Base-by-base conservation (phyloP, 2,888 invertebrate genomes). In the Linnaemya tessellans region DNA sequence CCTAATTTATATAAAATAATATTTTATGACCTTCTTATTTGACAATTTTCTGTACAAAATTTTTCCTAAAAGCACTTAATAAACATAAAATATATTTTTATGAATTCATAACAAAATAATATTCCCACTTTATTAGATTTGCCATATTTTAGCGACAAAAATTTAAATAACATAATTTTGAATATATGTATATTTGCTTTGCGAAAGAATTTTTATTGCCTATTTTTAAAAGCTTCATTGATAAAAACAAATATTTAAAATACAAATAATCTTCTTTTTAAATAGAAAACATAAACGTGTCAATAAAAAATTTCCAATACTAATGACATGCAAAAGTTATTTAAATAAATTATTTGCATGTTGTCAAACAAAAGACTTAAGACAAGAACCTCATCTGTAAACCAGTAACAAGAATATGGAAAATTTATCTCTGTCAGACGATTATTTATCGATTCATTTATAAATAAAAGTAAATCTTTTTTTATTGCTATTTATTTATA, bases 241-340 rank as follows among this genome's bases (percentile, higher is more conserved):
- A 41, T 41, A 18, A 49, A 18, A 49, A n/a, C 5, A 18, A 49
- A 18, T 1, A 20, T 18, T 20, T 51, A n/a, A 51, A 20, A 51
- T 51, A 1, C 8, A 11, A 0, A 15, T 22, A 54, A 46, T 58
- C 58, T 62, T 35, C 22, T 20, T 15, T 35, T 56, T 35, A 15
- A 49, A 62, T 49, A 74, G 41, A 25, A n/a, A 22, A n/a, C n/a
- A 58, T 13, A 20, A 73, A 43, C 73, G 18, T 73, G 46, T 60
- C 15, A 35, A 22, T 46, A 54, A 18, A 35, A 18, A 30, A 22
- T 7, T 22, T n/a, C n/a, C 0, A 41, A 46, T 13, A n/a, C n/a
- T 60, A 73, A 60, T 46, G 46, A n/a, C 73, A 51, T 74, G 62
- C 49, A 62, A 74, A 73, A 51, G 35, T 62, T 22, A 62, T 51